phyloP scores from a whole-genome alignment of 2,797 vertebrate genomes.

The Chiroxiphia lanceolata region DNA sequence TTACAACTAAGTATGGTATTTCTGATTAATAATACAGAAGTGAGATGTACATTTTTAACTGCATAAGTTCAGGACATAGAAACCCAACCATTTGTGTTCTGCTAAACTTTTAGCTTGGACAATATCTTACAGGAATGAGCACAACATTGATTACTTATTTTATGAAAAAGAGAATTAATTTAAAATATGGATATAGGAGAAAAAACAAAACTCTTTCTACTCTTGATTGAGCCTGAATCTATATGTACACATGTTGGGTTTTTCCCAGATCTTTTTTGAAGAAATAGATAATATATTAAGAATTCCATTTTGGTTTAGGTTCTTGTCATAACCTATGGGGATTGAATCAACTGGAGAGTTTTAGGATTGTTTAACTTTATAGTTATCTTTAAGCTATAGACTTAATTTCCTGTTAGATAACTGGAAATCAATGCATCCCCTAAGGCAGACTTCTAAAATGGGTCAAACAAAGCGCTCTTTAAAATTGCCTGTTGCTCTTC shows the following conservation, averaged over 20 bases:
- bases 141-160: not conserved
- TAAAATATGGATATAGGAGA: not conserved
- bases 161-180: not conserved
- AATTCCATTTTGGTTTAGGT: not conserved
- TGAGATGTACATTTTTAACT: not conserved
- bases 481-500: not conserved
- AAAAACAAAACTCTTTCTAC: not conserved
- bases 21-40: not conserved
- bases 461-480: not conserved
- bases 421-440: not conserved
- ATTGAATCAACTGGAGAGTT: not conserved
- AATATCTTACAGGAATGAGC: not conserved
- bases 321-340: not conserved
- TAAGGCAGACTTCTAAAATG: not conserved
- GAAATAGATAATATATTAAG: not conserved
- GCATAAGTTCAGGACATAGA: not conserved
- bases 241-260: rapidly evolving
- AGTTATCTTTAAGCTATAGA: not conserved
- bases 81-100: not conserved
- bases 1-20: not conserved
- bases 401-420: not conserved
- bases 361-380: not conserved
- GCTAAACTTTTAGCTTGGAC: not conserved
- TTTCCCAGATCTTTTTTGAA: not conserved
- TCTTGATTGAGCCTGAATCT: not conserved